Evolutionary conservation across 1,140 invertebrate genomes (phyloP).

Genomic region (Orchestia grillus): DNA sequence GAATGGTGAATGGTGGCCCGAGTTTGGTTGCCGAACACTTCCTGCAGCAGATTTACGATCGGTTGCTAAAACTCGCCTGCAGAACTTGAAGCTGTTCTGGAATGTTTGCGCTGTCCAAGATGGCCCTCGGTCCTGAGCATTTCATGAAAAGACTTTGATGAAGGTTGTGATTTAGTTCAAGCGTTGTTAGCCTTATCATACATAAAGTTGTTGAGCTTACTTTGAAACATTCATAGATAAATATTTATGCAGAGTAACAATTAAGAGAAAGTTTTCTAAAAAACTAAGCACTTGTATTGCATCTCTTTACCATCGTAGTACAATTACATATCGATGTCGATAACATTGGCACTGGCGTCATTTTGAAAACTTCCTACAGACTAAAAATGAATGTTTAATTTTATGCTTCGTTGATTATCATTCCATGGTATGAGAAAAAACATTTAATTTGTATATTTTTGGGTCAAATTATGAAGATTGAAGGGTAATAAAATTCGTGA

Average conservation of each 20-base stretch:
- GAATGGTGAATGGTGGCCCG: not conserved
- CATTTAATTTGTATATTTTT: not conserved
- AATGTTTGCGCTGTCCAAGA: not conserved
- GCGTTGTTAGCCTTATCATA: conserved; percentile 30
- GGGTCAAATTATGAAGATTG: not conserved
- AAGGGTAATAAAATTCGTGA: not conserved
- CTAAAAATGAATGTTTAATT: not conserved
- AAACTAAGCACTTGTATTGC: not conserved
- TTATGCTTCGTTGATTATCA: not conserved
- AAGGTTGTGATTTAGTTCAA: conserved; percentile 44
- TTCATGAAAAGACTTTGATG: conserved; percentile 19
- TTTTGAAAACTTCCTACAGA: not conserved
- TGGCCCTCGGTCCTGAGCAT: not conserved
- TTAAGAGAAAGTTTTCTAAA: not conserved
- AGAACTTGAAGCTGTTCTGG: not conserved
- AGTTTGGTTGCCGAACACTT: not conserved
- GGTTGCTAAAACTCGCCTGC: not conserved
- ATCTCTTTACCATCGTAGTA: not conserved
- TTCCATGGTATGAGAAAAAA: not conserved
- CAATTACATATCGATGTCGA: not conserved
- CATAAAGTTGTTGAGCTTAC: conserved; percentile 14
- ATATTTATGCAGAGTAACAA: conserved; percentile 22
- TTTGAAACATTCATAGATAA: not conserved
- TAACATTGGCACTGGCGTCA: not conserved
- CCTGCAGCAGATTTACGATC: not conserved